Base-by-base conservation (phyloP, 2,888 invertebrate species). In the Mylabris sibirica region DNA sequence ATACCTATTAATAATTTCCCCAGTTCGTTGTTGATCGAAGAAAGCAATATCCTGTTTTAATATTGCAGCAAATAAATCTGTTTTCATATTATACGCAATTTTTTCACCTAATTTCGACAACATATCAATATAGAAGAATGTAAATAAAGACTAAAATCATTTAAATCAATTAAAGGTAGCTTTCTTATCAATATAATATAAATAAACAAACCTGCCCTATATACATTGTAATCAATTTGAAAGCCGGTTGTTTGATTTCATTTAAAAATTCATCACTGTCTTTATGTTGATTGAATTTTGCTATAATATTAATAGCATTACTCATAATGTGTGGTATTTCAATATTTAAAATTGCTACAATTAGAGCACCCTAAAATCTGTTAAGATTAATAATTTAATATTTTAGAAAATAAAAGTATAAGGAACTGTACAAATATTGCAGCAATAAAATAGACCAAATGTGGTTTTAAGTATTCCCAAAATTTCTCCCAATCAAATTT, bases 1-100 rank as follows among this genome's bases (percentile, higher is more conserved):
- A 65, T 84, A 93, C 90, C 96, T 91, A 83, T 96, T 96, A 9
- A 97, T 90, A 59, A 98, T 89, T 85, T 98, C 98, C 0, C 98
- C 98, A 0, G 96, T 96, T 78, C 95, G 90, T 82, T 96, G 93
- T 75, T 88, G 87, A 84, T 98, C 98, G 84, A 96, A 98, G 84
- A 98, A 98, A 9, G 90, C 88, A 80, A 98, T 91, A 78, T 98
- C 95, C 84, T 98, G 97, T 72, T 89, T 88, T 9, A 98, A 86
- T 65, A 98, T 91, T 3, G 95, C 92, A 65, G 89, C 86, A 86
- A 97, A 98, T 26, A 98, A 86, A 75, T 93, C 92, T 71, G 90
- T 90, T 69, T 95, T 92, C 86, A 99, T 89, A 68, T 92, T 89
- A 11, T 90, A 88, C 0, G 97, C 96, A 69, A 98, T 90, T 77